Conservation (phyloP, 1,140 invertebrate species). For the Trypoxylus dichotomus region DNA sequence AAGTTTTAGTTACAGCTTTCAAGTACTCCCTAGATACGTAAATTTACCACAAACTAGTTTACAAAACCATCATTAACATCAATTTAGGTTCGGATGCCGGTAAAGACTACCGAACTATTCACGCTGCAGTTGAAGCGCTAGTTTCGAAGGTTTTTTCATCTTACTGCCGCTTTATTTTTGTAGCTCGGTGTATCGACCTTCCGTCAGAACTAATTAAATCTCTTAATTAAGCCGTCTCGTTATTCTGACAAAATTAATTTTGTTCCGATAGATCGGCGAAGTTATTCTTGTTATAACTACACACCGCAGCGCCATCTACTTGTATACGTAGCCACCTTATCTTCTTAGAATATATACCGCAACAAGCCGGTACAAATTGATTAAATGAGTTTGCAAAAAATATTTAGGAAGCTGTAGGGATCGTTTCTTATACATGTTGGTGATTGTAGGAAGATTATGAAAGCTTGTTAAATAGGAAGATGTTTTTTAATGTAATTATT, state of each 20-base stretch:
- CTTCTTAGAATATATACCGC: too few species aligned
- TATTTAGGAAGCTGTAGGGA: too few species aligned
- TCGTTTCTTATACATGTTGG: too few species aligned
- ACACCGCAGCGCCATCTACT: neutral
- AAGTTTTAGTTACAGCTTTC: too few species aligned
- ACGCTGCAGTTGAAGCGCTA: neutral
- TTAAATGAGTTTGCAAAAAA: neutral
- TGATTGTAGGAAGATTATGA: too few species aligned
- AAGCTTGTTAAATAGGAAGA: too few species aligned
- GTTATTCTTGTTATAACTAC: neutral
- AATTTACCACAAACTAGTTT: too few species aligned
- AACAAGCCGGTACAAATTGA: neutral
- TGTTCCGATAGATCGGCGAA: neutral
- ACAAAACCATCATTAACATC: neutral
- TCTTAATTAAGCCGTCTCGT: neutral
- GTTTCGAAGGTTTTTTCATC: neutral
- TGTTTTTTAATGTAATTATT: too few species aligned
- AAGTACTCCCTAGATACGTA: too few species aligned
- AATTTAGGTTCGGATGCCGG: neutral
- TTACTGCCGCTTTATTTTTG: neutral
- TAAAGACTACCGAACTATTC: neutral
- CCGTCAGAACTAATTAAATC: neutral
- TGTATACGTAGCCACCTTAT: neutral
- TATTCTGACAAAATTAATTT: neutral
- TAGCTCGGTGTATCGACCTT: neutral